phyloP scores from a whole-genome alignment of 1,140 invertebrate genomes.

The Leptopilina clavipes region DNA sequence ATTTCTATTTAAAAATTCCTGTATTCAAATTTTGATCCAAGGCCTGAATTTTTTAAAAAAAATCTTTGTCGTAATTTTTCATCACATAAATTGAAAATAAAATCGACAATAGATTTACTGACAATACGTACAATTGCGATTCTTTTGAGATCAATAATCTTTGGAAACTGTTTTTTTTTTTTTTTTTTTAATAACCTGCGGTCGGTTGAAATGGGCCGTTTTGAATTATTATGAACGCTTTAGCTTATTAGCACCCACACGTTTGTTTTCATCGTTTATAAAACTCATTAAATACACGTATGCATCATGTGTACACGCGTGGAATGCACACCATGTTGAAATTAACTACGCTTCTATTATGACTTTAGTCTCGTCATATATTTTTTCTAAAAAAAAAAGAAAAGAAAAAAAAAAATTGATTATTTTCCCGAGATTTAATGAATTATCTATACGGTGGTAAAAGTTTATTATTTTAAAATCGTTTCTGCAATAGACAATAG shows the following conservation, averaged over 20 bases:
- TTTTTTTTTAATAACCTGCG: not conserved
- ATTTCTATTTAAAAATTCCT: too few relatives aligned
- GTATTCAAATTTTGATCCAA: too few relatives aligned
- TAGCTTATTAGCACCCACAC: constrained; percentile 8
- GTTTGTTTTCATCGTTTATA: not conserved
- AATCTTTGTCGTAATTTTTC: too few relatives aligned
- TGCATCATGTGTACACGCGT: not conserved
- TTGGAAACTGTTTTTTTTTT: not conserved
- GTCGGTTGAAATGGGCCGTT: not conserved
- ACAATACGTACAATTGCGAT: not conserved
- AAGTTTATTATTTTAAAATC: too few relatives aligned
- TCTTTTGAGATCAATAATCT: not conserved
- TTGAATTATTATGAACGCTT: not conserved
- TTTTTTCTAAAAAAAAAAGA: too few relatives aligned
- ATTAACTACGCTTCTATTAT: not conserved
- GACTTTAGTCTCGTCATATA: not conserved
- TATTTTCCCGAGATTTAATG: too few relatives aligned
- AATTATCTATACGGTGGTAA: too few relatives aligned
- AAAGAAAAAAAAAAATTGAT: too few relatives aligned
- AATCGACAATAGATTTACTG: not conserved
- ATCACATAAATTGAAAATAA: not conserved
- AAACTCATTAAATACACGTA: not conserved
- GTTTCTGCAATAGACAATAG: too few relatives aligned
- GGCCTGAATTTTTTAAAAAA: too few relatives aligned
- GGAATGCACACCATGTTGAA: not conserved